Conservation (phyloP, 2,797 vertebrate genomes). For the Crocodylus rhombifer region DNA sequence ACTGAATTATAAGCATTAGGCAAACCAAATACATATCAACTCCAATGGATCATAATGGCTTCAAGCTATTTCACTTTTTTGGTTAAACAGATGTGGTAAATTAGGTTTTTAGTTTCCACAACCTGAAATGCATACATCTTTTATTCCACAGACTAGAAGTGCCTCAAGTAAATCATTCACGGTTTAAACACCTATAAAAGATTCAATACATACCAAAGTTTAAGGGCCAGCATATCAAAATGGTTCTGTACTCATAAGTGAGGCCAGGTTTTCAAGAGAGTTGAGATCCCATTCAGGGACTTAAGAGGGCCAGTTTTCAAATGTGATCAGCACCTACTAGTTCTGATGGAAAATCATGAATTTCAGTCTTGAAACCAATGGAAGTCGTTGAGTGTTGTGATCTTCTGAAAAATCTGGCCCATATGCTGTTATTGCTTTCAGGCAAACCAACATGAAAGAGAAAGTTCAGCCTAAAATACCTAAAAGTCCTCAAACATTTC, state of each 20-base stretch:
- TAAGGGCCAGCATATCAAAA: not conserved
- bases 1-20: not conserved
- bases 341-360: not conserved
- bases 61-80: not conserved
- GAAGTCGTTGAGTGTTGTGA: not conserved
- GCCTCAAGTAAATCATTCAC: not conserved
- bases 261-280: not conserved
- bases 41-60: not conserved
- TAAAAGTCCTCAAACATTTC: not conserved
- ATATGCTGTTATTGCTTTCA: not conserved
- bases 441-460: not conserved
- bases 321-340: not conserved
- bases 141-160: conserved; percentile 1
- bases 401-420: not conserved
- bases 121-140: not conserved
- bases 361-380: not conserved
- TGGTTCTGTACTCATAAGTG: not conserved
- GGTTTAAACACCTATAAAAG: not conserved
- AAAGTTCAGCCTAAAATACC: not conserved
- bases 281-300: not conserved
- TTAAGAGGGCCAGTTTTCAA: not conserved
- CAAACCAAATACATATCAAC: conserved; percentile 1
- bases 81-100: not conserved
- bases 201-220: not conserved
- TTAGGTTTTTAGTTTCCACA: not conserved